Conservation (phyloP, 64 coral and sea anemone genomes). For the Pocillopora verrucosa region DNA sequence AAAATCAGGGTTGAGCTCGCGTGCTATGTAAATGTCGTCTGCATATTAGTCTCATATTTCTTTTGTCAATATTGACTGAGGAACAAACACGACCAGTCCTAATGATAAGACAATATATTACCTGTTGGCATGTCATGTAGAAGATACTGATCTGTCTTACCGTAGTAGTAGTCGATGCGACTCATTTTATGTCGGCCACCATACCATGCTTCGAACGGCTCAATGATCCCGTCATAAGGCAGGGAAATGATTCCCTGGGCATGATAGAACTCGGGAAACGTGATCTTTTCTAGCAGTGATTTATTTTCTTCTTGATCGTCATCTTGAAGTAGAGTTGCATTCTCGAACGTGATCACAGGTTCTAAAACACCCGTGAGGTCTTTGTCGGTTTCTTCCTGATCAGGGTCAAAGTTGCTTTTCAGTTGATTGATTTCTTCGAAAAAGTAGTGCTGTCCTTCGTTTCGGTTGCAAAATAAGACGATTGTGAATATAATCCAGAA, state of each 20-base stretch:
- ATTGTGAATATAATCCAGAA: neutral
- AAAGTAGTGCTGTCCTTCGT: conserved; percentile 9
- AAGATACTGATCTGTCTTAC: conserved; percentile 41
- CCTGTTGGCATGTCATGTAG: neutral
- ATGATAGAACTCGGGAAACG: conserved; percentile 78
- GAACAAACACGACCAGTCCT: neutral
- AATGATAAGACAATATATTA: neutral
- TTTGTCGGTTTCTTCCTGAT: neutral
- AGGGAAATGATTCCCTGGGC: conserved; percentile 66
- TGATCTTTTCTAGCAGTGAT: conserved; percentile 23
- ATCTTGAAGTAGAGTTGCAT: conserved; percentile 28
- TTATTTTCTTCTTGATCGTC: neutral
- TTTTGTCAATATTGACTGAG: neutral
- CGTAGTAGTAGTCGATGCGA: conserved; percentile 92
- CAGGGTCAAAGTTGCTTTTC: neutral
- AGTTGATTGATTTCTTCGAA: conserved; percentile 27
- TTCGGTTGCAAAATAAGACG: neutral
- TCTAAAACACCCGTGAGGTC: neutral
- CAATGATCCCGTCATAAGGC: conserved; percentile 85
- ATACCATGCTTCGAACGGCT: conserved; percentile 93
- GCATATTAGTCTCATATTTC: neutral
- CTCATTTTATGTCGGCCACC: conserved; percentile 79
- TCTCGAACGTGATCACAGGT: conserved; percentile 3
- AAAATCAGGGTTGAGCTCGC: no score
- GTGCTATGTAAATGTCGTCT: neutral